Evolutionary conservation across 1,140 invertebrate species (phyloP), one percentile per base, ranked within the genome.

Genomic region (Drosophila subobscura): DNA sequence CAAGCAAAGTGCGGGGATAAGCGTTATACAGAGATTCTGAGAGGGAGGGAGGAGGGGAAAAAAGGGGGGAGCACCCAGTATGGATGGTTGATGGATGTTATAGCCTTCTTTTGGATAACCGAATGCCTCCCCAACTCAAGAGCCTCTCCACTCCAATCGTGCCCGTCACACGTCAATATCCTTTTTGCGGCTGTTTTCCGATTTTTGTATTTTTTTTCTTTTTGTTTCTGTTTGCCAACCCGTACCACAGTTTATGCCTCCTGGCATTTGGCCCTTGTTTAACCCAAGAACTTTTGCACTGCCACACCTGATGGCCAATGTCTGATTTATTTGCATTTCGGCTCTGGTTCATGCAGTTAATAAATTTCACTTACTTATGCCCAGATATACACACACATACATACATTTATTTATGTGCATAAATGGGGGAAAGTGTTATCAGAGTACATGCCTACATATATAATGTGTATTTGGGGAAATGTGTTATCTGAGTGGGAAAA

Each of bases 251-350:
- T 51, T 65, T 78, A 58, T 77, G 46, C 59, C 44, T 49, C 5
- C 51, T 10, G 50, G 45, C 20, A n/a, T 61, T 33, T 27, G 0
- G 29, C 8, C 29, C 29, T 33, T 51, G 33, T 46, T 56, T 33
- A 52, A 42, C 57, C 45, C 23, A 46, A 14, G 27, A 70, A 68
- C 45, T 56, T 70, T 66, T 49, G 27, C 52, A 58, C 40, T 55
- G 20, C 67, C 74, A 25, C 33, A 37, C 33, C 33, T 37, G 33
- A 37, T 37, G 33, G 25, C 65, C 53, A 59, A 73, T 74, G 64
- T 59, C 58, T 88, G 83, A 88, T 86, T 86, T 86, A 86, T 86
- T 86, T 86, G 74, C 81, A 88, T 76, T 76, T 76, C 50, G 53
- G 40, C 44, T 74, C 40, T 64, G 63, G 72, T 58, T 53, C 56